Conservation (phyloP, 2,797 vertebrate genomes). For the Basileuterus tristriatus region DNA sequence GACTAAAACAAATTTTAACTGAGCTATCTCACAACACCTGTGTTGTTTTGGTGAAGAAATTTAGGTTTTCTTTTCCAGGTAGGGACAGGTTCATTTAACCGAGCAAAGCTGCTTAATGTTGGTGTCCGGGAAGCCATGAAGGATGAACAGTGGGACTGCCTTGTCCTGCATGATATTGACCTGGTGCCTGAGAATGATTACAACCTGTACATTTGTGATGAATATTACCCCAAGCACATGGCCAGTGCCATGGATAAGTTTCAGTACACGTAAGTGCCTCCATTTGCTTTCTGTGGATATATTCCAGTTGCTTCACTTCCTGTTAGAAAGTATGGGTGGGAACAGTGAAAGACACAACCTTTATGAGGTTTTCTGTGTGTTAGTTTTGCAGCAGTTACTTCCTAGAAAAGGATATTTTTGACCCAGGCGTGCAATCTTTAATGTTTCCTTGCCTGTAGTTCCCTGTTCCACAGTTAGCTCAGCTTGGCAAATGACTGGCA, state of each 20-base stretch:
- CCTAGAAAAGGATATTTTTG: not conserved
- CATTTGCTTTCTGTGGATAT: not conserved
- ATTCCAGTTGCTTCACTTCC: not conserved
- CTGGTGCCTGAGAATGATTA: conserved; percentile 76
- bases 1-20: not conserved
- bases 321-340: not conserved
- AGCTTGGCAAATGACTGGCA: not conserved
- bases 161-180: conserved; percentile 72
- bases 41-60: not conserved
- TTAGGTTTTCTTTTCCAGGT: conserved; percentile 46
- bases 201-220: conserved; percentile 73
- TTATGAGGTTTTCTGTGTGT: not conserved
- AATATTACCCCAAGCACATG: conserved; percentile 72
- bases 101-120: conserved; percentile 74
- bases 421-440: not conserved
- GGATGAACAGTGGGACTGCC: conserved; percentile 76
- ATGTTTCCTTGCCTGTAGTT: not conserved
- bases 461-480: not conserved
- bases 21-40: not conserved
- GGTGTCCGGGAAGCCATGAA: conserved; percentile 75
- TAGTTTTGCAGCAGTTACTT: not conserved
- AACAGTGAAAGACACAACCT: not conserved
- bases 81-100: conserved; percentile 70
- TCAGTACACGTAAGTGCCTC: conserved; percentile 67
- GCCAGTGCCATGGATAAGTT: conserved; percentile 76